Conservation (phyloP, 2,888 invertebrate genomes). For the Drosophila mercatorum region DNA sequence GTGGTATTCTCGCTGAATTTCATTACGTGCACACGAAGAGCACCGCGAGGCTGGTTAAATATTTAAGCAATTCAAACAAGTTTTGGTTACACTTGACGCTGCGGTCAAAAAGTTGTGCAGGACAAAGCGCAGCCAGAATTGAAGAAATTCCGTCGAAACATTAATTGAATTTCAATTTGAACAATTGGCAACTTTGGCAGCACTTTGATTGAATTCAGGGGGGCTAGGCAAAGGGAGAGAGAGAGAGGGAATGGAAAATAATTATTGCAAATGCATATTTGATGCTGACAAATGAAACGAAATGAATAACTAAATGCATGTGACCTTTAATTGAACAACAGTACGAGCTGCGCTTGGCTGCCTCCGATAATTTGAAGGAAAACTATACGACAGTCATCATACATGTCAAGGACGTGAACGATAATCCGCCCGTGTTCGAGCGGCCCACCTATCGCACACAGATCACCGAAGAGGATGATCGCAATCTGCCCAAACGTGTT, state of each 20-base stretch:
- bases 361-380: conserved; percentile 98
- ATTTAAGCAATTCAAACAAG: conserved; percentile 69
- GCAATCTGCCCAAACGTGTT: conserved; percentile 96
- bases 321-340: conserved; percentile 81
- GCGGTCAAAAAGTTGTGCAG: conserved; percentile 50
- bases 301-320: conserved; percentile 32
- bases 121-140: conserved; percentile 22
- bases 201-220: conserved; percentile 46
- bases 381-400: conserved; percentile 98
- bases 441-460: conserved; percentile 97
- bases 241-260: background rate
- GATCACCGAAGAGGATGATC: conserved; percentile 97
- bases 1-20: conserved; percentile 56
- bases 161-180: conserved; percentile 73
- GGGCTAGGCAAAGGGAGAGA: background rate
- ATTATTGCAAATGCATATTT: conserved; percentile 11
- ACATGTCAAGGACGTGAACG: conserved; percentile 98
- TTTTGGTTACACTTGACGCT: conserved; percentile 49
- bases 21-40: conserved; percentile 41
- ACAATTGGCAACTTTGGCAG: conserved; percentile 52
- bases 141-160: conserved; percentile 38
- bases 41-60: conserved; percentile 71
- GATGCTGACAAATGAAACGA: conserved; percentile 19
- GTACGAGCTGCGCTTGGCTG: conserved; percentile 97
- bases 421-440: conserved; percentile 98